A percentile compares a stretch with the other conserved stretches of the same genome.
Evolutionary conservation across 2,888 invertebrate genomes (phyloP).

Genomic region (Cancer borealis): DNA sequence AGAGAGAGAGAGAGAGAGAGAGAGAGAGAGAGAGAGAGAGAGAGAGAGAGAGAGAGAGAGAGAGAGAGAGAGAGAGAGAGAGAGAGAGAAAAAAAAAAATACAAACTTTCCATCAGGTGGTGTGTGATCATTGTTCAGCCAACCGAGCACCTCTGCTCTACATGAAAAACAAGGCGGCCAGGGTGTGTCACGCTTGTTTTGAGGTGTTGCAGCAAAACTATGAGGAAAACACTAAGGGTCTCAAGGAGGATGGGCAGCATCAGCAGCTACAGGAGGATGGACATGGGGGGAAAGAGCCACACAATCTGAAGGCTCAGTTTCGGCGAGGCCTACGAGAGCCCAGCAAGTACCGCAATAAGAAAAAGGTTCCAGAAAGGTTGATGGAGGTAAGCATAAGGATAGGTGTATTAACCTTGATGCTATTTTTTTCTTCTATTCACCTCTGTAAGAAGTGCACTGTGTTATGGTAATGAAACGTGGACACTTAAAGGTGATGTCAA

Average conservation of each 20-base stretch:
- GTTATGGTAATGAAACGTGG: neutral
- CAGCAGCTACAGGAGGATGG: neutral
- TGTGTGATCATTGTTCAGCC: slow-evolving; percentile 84
- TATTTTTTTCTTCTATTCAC: neutral
- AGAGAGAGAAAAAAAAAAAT: neutral
- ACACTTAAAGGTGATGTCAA: no score
- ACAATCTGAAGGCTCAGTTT: slow-evolving; percentile 66
- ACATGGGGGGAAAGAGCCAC: neutral
- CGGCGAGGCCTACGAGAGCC: slow-evolving; percentile 67
- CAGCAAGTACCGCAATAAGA: slow-evolving; percentile 50
- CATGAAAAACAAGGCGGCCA: slow-evolving; percentile 81
- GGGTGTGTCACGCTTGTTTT: slow-evolving; percentile 83
- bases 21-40: neutral
- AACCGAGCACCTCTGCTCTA: slow-evolving; percentile 83
- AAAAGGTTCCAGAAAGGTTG: slow-evolving; percentile 73
- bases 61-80: neutral
- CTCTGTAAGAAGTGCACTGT: neutral
- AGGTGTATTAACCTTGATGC: neutral
- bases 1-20: neutral
- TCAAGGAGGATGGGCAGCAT: neutral
- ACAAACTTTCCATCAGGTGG: slow-evolving; percentile 81
- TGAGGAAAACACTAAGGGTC: slow-evolving; percentile 64
- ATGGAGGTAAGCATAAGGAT: slow-evolving; percentile 66
- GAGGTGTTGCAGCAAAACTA: slow-evolving; percentile 79
- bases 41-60: slow-evolving; percentile 28